Percentiles rank a stretch among this genome's conserved stretches.
These are phyloP conservation scores for Sander vitreus DNA, from an alignment of 2,113 vertebrate species.

Conservation along the genomic window DNA sequence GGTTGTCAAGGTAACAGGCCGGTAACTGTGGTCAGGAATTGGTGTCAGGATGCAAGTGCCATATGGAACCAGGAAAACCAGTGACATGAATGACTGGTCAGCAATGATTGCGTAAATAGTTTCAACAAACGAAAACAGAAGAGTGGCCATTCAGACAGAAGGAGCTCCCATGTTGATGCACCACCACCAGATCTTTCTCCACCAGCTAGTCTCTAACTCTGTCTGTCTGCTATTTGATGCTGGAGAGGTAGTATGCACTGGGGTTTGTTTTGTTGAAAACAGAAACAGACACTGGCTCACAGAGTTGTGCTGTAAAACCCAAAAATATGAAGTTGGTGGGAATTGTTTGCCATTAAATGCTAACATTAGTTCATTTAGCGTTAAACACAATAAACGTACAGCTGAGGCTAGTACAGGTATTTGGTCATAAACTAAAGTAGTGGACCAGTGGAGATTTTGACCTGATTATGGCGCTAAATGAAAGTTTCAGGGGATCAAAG, in stretches of 20 bases:
- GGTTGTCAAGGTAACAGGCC: background rate
- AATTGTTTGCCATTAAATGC: background rate
- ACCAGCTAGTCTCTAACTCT: too few relatives aligned
- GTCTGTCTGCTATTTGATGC: too few relatives aligned
- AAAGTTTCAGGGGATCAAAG: background rate
- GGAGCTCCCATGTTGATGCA: background rate
- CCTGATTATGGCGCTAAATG: background rate
- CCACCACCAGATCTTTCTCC: background rate
- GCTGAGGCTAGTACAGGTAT: background rate
- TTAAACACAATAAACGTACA: background rate
- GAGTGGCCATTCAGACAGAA: background rate
- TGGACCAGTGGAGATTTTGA: background rate
- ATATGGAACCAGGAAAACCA: constrained; percentile 9
- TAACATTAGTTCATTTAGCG: background rate
- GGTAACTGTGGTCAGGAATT: background rate
- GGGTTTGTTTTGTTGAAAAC: too few relatives aligned
- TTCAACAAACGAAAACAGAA: background rate
- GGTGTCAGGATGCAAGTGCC: background rate
- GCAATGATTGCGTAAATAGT: background rate
- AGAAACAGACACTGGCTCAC: too few relatives aligned
- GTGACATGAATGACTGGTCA: background rate
- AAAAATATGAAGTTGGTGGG: too few relatives aligned
- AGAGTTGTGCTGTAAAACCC: too few relatives aligned
- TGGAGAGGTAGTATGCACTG: too few relatives aligned
- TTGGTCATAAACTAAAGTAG: background rate